Evolutionary conservation across 2,888 invertebrate species (phyloP), one percentile per base, ranked within the genome.

Genomic region (Drosophila niveifrons): DNA sequence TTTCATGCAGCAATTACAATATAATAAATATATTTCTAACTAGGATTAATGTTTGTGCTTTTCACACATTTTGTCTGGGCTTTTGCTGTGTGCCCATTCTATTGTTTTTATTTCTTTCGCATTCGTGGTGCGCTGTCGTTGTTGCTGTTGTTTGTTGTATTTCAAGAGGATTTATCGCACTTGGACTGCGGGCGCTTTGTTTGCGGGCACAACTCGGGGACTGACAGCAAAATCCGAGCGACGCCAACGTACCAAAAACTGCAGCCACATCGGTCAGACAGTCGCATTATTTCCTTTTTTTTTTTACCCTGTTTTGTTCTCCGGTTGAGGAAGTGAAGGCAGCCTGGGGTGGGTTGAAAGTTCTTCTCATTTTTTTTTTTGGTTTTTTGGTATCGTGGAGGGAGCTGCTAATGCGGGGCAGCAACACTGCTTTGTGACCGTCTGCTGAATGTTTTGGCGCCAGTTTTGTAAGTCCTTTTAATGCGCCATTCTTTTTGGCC

Each of bases 101-200:
- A 59, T 72, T 61, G 57, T 66, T 75, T 75, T 75, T 66, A 59
- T 75, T 66, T 48, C 58, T 48, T 55, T 73, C 17, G 50, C 44
- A 69, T 58, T 73, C 52, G 39, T 53, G 31, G 15, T 59, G 18
- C 29, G 17, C 11, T 15, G 34, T 8, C 23, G 8, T 31, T 47
- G 28, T 23, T 59, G 29, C 9, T 64, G 28, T 53, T 51, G 17
- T 10, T 58, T 84, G 72, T 84, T 83, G 86, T 79, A 59, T 79
- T 83, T 69, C 74, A 67, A 65, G 58, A 77, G 83, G 87, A 83
- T 83, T 83, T 83, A 88, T 83, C 87, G 81, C 83, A 88, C 89
- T 89, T 83, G 84, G 68, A 67, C 77, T 50, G 78, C 65, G 75
- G 72, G 66, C 78, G 84, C 89, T 86, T 88, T 88, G 87, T 83